phyloP scores from a whole-genome alignment of 2,797 vertebrate genomes.

The Typhlichthys subterraneus region DNA sequence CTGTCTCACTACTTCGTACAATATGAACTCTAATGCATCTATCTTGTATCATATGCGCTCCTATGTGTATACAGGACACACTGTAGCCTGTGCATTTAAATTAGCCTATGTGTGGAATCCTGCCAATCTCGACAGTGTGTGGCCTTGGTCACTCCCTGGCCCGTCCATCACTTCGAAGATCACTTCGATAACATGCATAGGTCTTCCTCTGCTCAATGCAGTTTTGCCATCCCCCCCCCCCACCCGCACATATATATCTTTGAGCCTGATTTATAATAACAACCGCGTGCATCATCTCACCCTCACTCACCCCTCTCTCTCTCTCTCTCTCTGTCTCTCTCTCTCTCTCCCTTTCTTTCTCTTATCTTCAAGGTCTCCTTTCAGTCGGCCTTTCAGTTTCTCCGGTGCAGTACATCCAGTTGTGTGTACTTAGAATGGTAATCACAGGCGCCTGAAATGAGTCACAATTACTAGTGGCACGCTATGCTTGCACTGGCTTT shows the following conservation, averaged over 20 bases:
- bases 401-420: constrained; percentile 36
- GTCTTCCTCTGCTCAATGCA: background rate
- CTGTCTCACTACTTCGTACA: constrained; percentile 20
- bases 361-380: background rate
- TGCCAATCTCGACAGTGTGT: background rate
- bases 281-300: background rate
- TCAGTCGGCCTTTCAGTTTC: constrained; percentile 26
- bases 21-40: constrained; percentile 48
- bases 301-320: background rate
- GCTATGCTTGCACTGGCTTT: constrained; percentile 58
- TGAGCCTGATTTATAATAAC: no score
- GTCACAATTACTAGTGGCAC: constrained; percentile 59
- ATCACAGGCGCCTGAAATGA: constrained; percentile 49
- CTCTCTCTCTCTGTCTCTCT: background rate
- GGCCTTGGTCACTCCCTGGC: no score
- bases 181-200: background rate
- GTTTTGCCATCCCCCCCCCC: background rate
- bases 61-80: constrained; percentile 10
- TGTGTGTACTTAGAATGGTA: constrained; percentile 50
- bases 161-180: background rate
- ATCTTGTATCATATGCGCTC: constrained; percentile 29
- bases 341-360: no score
- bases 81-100: background rate
- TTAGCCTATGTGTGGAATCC: background rate
- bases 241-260: no score